A percentile compares a stretch with the other conserved stretches of the same genome.
Conservation (phyloP, 2,113 vertebrate genomes). For the Syngnathus typhle region DNA sequence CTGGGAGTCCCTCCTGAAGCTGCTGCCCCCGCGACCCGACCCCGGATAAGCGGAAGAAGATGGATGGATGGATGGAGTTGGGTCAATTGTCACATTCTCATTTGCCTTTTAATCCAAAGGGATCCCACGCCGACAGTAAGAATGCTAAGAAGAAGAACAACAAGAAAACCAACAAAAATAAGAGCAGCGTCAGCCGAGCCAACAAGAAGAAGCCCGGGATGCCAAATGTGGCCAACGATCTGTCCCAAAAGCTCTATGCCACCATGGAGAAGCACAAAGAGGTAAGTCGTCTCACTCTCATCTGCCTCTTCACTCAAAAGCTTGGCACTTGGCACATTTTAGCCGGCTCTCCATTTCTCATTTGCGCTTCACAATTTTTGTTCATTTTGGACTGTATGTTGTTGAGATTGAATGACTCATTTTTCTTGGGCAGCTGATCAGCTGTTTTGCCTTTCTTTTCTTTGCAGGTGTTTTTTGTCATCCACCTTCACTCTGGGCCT, state of each 20-base stretch:
- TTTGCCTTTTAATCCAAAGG: constrained; percentile 68
- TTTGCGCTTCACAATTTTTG: too few relatives aligned
- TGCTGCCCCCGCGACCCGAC: too few relatives aligned
- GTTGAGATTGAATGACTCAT: too few relatives aligned
- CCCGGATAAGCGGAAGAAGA: too few relatives aligned
- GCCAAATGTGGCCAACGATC: constrained; percentile 95
- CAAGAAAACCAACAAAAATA: constrained; percentile 99
- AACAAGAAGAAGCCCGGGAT: constrained; percentile 98
- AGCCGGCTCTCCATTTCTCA: too few relatives aligned
- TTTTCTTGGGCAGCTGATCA: too few relatives aligned
- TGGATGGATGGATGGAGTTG: too few relatives aligned
- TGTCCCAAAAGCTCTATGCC: constrained; percentile 97
- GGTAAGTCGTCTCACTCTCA: constrained; percentile 63
- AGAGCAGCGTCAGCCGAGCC: constrained; percentile 94
- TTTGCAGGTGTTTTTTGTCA: constrained; percentile 93
- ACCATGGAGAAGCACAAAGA: constrained; percentile 99
- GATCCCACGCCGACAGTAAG: constrained; percentile 90
- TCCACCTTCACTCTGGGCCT: constrained; percentile 89
- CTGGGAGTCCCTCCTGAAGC: too few relatives aligned
- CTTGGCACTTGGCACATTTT: too few relatives aligned
- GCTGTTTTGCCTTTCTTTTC: background rate
- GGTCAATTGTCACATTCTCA: background rate
- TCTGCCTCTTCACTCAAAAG: background rate
- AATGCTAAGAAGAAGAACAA: constrained; percentile 99
- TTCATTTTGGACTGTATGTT: too few relatives aligned